Conservation (phyloP, 1,140 invertebrate genomes). For the Drosophila miranda region DNA sequence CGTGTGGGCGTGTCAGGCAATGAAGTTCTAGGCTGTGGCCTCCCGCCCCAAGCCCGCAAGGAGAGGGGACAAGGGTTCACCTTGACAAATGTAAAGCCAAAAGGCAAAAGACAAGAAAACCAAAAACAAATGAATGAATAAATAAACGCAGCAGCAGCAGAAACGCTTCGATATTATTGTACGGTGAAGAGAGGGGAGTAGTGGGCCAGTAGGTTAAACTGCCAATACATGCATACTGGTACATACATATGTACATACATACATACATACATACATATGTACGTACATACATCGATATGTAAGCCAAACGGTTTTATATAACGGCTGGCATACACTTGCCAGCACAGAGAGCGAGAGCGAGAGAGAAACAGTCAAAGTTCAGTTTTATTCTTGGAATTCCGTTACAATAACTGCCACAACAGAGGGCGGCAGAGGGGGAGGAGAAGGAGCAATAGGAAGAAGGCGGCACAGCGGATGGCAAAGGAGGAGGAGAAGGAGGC, state of each 20-base stretch:
- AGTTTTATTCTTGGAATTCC: slow-evolving; percentile 63
- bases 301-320: slow-evolving; percentile 64
- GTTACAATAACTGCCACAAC: slow-evolving; percentile 52
- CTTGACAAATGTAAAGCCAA: slow-evolving; percentile 64
- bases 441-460: neutral
- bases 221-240: slow-evolving; percentile 30
- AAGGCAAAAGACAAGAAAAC: slow-evolving; percentile 31
- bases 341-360: slow-evolving; percentile 15
- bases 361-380: slow-evolving; percentile 11
- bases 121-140: slow-evolving; percentile 28
- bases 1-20: slow-evolving; percentile 10
- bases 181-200: slow-evolving; percentile 11
- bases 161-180: slow-evolving; percentile 34
- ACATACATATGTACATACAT: too few relatives aligned
- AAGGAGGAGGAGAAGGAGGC: neutral
- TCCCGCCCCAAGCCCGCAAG: neutral
- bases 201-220: slow-evolving; percentile 19
- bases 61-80: slow-evolving; percentile 32
- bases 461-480: too few relatives aligned
- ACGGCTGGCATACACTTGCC: slow-evolving; percentile 17
- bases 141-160: slow-evolving; percentile 25
- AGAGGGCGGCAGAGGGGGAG: neutral
- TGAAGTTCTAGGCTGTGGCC: slow-evolving; percentile 45
- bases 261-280: too few relatives aligned
- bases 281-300: too few relatives aligned